Conservation (phyloP, 1,140 invertebrate genomes). For the Rhopalosiphum padi region DNA sequence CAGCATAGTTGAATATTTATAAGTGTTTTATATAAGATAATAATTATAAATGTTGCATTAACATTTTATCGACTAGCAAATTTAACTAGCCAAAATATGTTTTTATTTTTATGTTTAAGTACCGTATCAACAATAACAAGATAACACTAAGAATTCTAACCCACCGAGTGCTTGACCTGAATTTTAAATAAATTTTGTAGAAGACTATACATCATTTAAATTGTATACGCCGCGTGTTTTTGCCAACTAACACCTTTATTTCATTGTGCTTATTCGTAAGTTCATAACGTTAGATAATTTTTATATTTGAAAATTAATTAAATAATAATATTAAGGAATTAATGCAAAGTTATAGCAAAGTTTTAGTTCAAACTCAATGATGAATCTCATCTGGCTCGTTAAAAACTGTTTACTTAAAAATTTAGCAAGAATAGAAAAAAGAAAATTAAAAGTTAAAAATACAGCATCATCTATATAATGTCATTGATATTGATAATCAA, state of each 20-base stretch:
- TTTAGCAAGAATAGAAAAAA: not conserved
- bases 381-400: not conserved
- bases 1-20: not conserved
- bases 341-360: not conserved
- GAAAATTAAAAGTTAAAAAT: not conserved
- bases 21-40: not conserved
- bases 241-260: conserved; percentile 3
- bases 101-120: conserved; percentile 15
- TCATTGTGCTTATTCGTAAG: not conserved
- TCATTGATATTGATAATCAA: not conserved
- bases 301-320: not conserved
- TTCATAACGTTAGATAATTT: not conserved
- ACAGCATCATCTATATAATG: too few relatives aligned
- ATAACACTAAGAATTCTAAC: not conserved
- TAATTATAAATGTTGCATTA: not conserved
- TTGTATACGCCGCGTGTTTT: not conserved
- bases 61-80: not conserved
- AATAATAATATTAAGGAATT: not conserved
- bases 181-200: not conserved
- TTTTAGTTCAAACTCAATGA: not conserved
- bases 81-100: not conserved
- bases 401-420: too few relatives aligned
- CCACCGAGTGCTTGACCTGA: not conserved
- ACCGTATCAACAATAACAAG: not conserved
- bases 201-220: not conserved